Evolutionary conservation across 2,113 vertebrate genomes (phyloP).

Genomic region (Hirundichthys speculiger): DNA sequence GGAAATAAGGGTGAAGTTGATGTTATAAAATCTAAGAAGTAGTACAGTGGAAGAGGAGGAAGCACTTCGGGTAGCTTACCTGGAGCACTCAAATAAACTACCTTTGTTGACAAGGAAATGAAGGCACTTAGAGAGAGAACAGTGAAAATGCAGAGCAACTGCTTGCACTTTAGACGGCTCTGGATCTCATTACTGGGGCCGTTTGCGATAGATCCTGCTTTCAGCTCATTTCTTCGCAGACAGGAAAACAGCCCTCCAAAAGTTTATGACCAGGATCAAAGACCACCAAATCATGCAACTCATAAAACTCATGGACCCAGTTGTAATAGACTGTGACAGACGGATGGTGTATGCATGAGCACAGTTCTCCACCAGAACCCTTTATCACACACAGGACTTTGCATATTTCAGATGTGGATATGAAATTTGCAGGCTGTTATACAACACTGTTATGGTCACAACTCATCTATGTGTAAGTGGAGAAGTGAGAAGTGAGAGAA

Average conservation of each 20-base stretch:
- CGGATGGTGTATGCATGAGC: no score
- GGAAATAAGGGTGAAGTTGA: conserved; percentile 20
- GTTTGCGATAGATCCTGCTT: conserved; percentile 43
- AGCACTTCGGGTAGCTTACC: neutral
- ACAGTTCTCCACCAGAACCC: no score
- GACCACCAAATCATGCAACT: conserved; percentile 13
- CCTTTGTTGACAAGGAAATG: conserved; percentile 8
- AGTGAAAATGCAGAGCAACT: conserved; percentile 5
- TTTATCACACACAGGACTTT: neutral
- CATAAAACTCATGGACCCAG: conserved; percentile 37
- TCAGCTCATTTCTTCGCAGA: conserved; percentile 37
- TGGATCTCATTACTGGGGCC: conserved; percentile 75
- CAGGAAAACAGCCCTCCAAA: conserved; percentile 63
- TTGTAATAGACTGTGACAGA: neutral
- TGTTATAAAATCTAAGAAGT: conserved; percentile 1
- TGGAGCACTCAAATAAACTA: conserved; percentile 6
- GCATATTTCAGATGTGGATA: conserved; percentile 10
- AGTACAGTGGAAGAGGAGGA: neutral
- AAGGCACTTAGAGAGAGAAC: conserved; percentile 17
- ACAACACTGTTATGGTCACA: neutral
- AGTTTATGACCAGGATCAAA: conserved; percentile 62
- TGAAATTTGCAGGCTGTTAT: conserved; percentile 8
- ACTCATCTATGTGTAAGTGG: neutral
- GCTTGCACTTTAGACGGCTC: conserved; percentile 58
- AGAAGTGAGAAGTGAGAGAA: neutral